Evolutionary conservation across 2,888 invertebrate genomes (phyloP).

Genomic region (Dicyrtomina minuta): DNA sequence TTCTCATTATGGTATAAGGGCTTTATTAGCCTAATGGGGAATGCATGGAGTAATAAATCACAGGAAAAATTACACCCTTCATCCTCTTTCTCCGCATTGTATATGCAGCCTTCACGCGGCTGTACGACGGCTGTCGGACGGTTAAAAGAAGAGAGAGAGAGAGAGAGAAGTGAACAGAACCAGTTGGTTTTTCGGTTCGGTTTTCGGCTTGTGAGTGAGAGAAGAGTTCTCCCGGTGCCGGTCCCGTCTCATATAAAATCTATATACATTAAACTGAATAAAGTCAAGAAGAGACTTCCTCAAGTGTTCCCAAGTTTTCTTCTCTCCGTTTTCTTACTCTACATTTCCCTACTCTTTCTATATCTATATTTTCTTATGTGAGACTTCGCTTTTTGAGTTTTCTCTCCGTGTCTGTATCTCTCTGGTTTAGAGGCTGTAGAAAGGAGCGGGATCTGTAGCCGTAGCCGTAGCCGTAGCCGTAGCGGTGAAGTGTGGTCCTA

Average conservation of each 20-base stretch:
- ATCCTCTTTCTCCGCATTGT: conserved; percentile 41
- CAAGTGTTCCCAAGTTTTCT: neutral
- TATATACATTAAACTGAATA: neutral
- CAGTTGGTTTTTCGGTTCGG: neutral
- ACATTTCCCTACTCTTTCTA: neutral
- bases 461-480: neutral
- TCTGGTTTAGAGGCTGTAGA: too few relatives aligned
- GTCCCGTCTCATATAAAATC: conserved; percentile 1
- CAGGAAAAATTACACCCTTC: conserved; percentile 49
- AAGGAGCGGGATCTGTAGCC: too few relatives aligned
- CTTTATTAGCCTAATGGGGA: conserved; percentile 52
- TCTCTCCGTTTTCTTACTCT: neutral
- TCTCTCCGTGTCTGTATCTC: too few relatives aligned
- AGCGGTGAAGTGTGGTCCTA: too few relatives aligned
- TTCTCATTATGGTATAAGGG: conserved; percentile 49
- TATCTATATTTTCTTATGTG: neutral
- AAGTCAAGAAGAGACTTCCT: neutral
- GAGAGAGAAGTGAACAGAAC: too few relatives aligned
- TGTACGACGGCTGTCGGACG: too few relatives aligned
- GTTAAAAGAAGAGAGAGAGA: too few relatives aligned
- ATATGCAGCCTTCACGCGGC: too few relatives aligned
- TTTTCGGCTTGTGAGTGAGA: too few relatives aligned
- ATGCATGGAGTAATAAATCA: conserved; percentile 49
- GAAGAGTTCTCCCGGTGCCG: too few relatives aligned
- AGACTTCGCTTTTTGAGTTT: too few relatives aligned